Conservation (phyloP, 1,140 invertebrate genomes). For the Neodiprion fabricii region DNA sequence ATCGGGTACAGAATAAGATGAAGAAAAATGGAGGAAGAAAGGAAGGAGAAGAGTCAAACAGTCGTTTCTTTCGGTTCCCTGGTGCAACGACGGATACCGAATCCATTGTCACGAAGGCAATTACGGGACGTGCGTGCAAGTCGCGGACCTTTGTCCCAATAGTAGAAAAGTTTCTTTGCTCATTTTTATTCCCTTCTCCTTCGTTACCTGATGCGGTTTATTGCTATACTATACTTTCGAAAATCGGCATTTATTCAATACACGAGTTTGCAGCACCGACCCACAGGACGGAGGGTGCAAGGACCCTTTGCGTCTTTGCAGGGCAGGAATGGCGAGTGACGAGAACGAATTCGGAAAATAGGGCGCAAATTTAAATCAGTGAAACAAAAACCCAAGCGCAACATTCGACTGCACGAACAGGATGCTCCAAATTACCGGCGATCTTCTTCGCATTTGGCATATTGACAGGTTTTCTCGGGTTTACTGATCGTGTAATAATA, state of each 20-base stretch:
- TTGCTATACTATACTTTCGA: too few species aligned
- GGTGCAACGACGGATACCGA: background rate
- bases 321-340: too few species aligned
- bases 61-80: background rate
- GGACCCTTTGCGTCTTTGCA: too few species aligned
- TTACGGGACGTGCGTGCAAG: background rate
- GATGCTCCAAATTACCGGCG: background rate
- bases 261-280: too few species aligned
- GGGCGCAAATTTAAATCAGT: too few species aligned
- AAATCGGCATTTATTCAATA: too few species aligned
- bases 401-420: background rate
- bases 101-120: background rate
- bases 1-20: background rate
- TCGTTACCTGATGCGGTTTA: too few species aligned
- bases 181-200: too few species aligned
- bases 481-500: too few species aligned
- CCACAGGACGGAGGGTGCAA: too few species aligned
- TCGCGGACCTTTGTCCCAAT: constrained; percentile 30
- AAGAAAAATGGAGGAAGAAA: background rate
- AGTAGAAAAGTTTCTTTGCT: too few species aligned
- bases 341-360: too few species aligned
- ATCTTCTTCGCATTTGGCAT: background rate
- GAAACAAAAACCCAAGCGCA: background rate
- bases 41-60: background rate
- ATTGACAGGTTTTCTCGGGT: background rate